Evolutionary conservation across 1,140 invertebrate genomes (phyloP).

Genomic region (Conus betulinus): DNA sequence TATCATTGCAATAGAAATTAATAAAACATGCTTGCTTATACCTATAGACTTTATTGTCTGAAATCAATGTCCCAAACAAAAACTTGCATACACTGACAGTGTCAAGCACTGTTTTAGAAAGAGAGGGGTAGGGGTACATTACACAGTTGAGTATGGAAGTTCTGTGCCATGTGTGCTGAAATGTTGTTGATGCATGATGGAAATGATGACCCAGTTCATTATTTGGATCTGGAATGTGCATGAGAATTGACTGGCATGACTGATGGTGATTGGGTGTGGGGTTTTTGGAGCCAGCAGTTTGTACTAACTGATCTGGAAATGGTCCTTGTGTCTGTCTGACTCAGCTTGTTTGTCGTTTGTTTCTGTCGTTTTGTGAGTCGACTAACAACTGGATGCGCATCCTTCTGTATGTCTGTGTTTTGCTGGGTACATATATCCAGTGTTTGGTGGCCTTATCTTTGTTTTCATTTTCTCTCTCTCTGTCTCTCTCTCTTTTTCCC

Average conservation of each 20-base stretch:
- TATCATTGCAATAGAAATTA: too few relatives aligned
- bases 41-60: too few relatives aligned
- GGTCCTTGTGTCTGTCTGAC: background rate
- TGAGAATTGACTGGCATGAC: slow-evolving; percentile 37
- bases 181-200: slow-evolving; percentile 40
- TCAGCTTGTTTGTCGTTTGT: slow-evolving; percentile 3
- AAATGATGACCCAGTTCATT: slow-evolving; percentile 4
- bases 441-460: background rate
- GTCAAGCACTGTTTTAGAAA: too few relatives aligned
- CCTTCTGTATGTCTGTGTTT: background rate
- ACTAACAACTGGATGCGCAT: background rate
- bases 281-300: slow-evolving; percentile 23
- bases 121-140: background rate
- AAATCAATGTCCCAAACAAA: too few relatives aligned
- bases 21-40: too few relatives aligned
- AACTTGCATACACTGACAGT: too few relatives aligned
- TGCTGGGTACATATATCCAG: background rate
- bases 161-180: slow-evolving; percentile 33
- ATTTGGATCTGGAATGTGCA: slow-evolving; percentile 32
- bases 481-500: too few relatives aligned
- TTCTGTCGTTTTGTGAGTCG: background rate
- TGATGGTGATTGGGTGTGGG: slow-evolving; percentile 30
- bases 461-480: too few relatives aligned
- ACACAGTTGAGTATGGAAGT: background rate
- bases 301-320: slow-evolving; percentile 35